Evolutionary conservation across 2,113 vertebrate genomes (phyloP).

Genomic region (Brachionichthys hirsutus): DNA sequence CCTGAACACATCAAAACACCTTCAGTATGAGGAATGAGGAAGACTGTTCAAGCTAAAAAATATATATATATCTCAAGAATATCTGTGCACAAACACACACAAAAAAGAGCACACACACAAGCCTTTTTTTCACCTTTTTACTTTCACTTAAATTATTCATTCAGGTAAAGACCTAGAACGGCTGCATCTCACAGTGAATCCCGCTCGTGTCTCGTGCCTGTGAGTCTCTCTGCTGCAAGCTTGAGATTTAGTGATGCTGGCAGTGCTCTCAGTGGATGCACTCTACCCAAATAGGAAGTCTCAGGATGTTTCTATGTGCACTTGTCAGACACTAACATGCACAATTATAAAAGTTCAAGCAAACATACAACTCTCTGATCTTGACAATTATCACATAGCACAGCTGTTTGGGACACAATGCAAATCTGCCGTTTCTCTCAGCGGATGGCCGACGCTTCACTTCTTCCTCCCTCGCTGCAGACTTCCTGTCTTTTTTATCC

Average conservation of each 20-base stretch:
- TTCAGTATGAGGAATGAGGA: constrained; percentile 22
- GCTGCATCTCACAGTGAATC: constrained; percentile 9
- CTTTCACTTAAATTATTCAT: neutral
- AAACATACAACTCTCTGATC: constrained; percentile 47
- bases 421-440: constrained; percentile 57
- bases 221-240: constrained; percentile 7
- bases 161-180: neutral
- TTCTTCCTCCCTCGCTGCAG: constrained; percentile 72
- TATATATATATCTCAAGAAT: neutral
- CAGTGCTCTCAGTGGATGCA: constrained; percentile 16
- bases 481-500: constrained; percentile 85
- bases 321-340: constrained; percentile 4
- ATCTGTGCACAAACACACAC: neutral
- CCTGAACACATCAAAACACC: too few relatives aligned
- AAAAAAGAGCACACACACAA: too few relatives aligned
- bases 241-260: constrained; percentile 12
- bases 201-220: constrained; percentile 10
- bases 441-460: constrained; percentile 82
- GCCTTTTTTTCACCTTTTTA: neutral
- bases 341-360: constrained; percentile 25
- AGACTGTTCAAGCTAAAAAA: neutral
- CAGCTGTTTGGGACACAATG: constrained; percentile 45
- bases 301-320: neutral
- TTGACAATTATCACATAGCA: constrained; percentile 59
- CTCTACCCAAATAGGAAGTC: neutral